A percentile compares a stretch with the other conserved stretches of the same genome.
Conservation (phyloP, 2,888 invertebrate species). For the Fragum whitleyi region DNA sequence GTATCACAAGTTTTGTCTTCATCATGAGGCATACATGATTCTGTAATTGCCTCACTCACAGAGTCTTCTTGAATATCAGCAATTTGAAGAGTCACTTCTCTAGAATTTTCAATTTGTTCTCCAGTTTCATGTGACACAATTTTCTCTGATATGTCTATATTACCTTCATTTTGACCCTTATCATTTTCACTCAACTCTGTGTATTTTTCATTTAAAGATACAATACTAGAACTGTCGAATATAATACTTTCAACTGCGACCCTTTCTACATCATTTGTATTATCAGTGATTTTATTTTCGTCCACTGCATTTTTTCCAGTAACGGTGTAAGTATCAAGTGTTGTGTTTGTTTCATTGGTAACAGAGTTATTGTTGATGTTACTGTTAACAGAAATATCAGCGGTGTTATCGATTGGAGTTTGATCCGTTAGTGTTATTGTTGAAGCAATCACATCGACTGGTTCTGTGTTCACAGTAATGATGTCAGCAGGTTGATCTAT, state of each 20-base stretch:
- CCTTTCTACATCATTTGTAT: background rate
- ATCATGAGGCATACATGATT: background rate
- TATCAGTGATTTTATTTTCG: background rate
- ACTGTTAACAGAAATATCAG: background rate
- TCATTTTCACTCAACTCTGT: background rate
- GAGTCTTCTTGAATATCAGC: background rate
- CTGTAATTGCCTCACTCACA: background rate
- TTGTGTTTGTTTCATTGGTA: background rate
- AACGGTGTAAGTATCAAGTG: background rate
- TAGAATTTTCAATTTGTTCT: too few relatives aligned
- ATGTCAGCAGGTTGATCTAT: background rate
- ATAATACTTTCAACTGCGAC: background rate
- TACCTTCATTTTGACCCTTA: background rate
- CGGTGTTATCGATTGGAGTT: background rate
- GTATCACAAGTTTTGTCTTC: background rate
- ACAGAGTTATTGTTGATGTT: background rate
- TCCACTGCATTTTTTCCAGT: background rate
- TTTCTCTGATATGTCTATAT: background rate
- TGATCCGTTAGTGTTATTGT: background rate
- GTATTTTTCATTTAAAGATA: background rate
- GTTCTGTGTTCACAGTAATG: background rate
- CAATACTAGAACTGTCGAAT: constrained; percentile 3
- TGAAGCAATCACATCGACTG: background rate
- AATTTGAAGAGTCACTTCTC: background rate
- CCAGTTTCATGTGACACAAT: background rate